phyloP scores from a whole-genome alignment of 2,113 vertebrate genomes.

The Falco punctatus region DNA sequence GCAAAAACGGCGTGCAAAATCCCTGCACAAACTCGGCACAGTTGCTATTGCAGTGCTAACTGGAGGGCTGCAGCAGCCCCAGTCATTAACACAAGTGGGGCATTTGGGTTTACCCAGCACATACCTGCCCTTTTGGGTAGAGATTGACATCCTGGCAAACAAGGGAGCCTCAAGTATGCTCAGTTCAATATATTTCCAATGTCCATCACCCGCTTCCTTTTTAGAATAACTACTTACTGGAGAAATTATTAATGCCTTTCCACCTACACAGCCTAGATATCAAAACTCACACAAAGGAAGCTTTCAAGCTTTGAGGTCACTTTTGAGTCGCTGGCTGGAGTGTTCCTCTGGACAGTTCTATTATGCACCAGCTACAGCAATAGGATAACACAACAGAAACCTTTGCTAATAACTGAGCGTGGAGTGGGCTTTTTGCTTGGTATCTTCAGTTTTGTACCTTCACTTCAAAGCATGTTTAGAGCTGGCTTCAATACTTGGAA shows the following conservation, averaged over 20 bases:
- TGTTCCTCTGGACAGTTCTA: conserved; percentile 24
- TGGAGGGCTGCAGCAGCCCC: not conserved
- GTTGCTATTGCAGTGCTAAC: not conserved
- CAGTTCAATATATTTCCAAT: not conserved
- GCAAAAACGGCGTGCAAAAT: not conserved
- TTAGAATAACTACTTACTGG: not conserved
- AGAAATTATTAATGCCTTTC: conserved; percentile 17
- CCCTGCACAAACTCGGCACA: fast-evolving
- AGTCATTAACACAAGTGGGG: not conserved
- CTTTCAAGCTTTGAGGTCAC: conserved; percentile 13
- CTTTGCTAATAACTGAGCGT: not conserved
- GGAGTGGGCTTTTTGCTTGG: conserved; percentile 25
- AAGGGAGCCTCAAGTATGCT: not conserved
- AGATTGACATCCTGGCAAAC: not conserved
- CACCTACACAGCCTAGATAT: not conserved
- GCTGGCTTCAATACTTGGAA: not conserved
- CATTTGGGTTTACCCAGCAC: not conserved
- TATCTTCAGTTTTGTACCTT: conserved; percentile 1
- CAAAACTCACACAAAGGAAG: not conserved
- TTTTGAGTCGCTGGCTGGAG: not conserved
- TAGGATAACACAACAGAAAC: not conserved
- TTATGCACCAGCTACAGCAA: conserved; percentile 26
- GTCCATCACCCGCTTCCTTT: not conserved
- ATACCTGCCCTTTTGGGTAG: not conserved
- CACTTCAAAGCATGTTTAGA: not conserved